Evolutionary conservation across 2,797 vertebrate genomes (phyloP), one percentile per base, ranked within the genome.

Genomic region (Manis pentadactyla): DNA sequence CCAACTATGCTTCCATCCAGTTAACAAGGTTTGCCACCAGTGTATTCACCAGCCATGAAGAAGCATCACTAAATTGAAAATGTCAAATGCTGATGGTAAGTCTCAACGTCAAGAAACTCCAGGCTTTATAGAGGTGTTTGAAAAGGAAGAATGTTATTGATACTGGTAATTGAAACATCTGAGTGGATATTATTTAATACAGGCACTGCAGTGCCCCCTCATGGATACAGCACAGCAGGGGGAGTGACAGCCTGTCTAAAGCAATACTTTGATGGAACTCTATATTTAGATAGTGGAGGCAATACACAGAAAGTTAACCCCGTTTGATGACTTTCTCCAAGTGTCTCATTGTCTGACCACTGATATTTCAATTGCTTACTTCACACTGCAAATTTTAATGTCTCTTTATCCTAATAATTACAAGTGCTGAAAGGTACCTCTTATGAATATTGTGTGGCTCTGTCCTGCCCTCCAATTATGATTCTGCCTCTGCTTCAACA

Each of bases 31-130:
- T 96, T 91, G 13, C 15, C 11, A 66, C 2, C 27, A 23, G 1
- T 61, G 4, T 46, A 75, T 49, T 83, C 34, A 75, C 23, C 19
- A 39, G 34, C 19, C n/a, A 53, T 25, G 71, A 90, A 90, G 27
- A 21, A 92, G 79, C 15, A 63, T 31, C 17, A 55, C 84, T 71
- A 92, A 51, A 90, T 78, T 73, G 74, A 93, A 94, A 87, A 64
- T 8, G 73, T 57, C 74, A 74, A 78, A 75, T 11, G 14, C 29
- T 21, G 83, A 14, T 37, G 71, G 23, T 83, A 74, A 93, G 18
- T 83, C 17, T 81, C 34, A 55, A 46, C 37, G 75, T 59, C 37
- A 93, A 93, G 27, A 93, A 94, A 88, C 57, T 51, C 18, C 68
- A 88, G 29, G 25, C 53, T 84, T 78, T 85, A 37, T 13, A 83